Evolutionary conservation across 2,797 vertebrate genomes (phyloP), one percentile per base, ranked within the genome.

Genomic region (Ispidina picta): DNA sequence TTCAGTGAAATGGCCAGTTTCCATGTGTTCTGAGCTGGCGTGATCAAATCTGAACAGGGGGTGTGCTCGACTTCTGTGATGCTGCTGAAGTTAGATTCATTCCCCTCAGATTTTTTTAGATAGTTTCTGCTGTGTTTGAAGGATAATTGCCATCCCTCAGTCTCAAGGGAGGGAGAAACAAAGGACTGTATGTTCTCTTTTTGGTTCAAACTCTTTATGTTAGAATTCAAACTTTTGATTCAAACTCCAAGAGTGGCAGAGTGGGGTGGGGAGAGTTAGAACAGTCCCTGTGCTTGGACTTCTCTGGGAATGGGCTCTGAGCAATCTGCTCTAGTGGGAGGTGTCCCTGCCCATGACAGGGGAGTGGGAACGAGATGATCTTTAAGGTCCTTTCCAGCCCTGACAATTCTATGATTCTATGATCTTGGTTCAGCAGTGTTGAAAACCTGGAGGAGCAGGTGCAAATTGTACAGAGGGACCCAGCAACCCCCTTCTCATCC

Each of bases 51-150:
- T 48, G 56, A 82, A 76, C 82, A 83, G 66, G 68, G 83, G 41
- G 2, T 29, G n/a, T 60, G 25, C 73, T 54, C 0, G n/a, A 89
- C 55, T 71, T 86, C 56, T 60, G 60, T 59, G 82, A 18, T 44
- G 39, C 52, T 88, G 75, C 75, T 82, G 48, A 21, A 82, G 59
- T 28, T 85, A 65, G 48, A 85, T 74, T 82, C 73, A 85, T 80
- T 25, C 21, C 25, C 26, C 46, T 28, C n/a, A 19, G 70, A 86
- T 26, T 79, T 78, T 90, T 90, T 88, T 64, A 83, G 70, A 39
- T 92, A 89, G 48, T 90, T 91, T 92, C 80, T 84, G 10, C 56
- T 15, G 31, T 39, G n/a, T 89, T 85, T 89, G 85, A 89, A 85
- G 58, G 65, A 80, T 90, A 90, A 89, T 87, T 85, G 54, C 39